These are phyloP conservation scores for Gryllus bimaculatus DNA, from an alignment of 1,140 invertebrate genomes.

Conservation along the genomic window DNA sequence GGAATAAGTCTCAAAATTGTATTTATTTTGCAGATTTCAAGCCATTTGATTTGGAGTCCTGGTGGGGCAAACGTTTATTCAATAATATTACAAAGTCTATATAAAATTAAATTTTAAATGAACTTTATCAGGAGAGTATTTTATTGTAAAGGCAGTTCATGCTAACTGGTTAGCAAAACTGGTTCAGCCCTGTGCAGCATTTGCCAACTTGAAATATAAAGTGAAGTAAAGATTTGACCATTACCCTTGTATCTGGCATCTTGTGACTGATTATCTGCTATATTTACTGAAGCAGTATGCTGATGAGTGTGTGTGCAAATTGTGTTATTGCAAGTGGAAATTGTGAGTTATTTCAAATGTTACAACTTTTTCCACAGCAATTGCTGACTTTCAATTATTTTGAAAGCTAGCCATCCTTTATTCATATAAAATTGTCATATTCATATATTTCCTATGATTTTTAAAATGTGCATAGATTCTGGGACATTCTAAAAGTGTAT, in stretches of 20 bases:
- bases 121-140: neutral
- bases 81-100: constrained; percentile 65
- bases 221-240: neutral
- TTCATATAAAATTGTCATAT: too few relatives aligned
- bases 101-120: constrained; percentile 16
- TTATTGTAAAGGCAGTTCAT: neutral
- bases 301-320: neutral
- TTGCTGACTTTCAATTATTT: neutral
- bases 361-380: neutral
- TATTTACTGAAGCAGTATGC: neutral
- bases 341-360: neutral
- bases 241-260: neutral
- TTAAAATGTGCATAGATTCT: too few relatives aligned
- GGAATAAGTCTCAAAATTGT: constrained; percentile 12
- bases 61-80: constrained; percentile 76
- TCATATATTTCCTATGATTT: too few relatives aligned
- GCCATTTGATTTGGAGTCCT: constrained; percentile 76
- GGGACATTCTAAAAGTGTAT: too few relatives aligned
- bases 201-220: neutral
- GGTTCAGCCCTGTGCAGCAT: neutral
- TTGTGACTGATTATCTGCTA: neutral
- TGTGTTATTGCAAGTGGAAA: neutral
- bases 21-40: constrained; percentile 56
- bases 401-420: neutral
- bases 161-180: neutral